Evolutionary conservation across 2,888 invertebrate species (phyloP).

Genomic region (Drosophila mayaguana): DNA sequence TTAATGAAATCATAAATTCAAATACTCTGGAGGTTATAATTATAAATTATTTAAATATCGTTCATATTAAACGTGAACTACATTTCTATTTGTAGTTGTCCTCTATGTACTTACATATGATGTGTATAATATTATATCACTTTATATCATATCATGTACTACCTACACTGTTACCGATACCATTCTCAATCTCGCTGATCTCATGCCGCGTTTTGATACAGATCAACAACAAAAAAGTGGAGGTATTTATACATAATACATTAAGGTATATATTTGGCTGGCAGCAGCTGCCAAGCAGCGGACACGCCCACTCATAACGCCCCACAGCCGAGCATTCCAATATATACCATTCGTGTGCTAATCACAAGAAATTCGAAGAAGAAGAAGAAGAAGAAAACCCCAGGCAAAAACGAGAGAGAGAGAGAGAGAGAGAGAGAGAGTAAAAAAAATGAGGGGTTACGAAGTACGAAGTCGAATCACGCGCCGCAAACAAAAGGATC

Average conservation of each 20-base stretch:
- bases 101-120: not conserved
- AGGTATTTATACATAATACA: slow-evolving; percentile 11
- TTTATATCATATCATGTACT: slow-evolving; percentile 1
- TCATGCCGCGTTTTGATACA: slow-evolving; percentile 6
- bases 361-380: slow-evolving; percentile 75
- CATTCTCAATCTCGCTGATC: slow-evolving; percentile 14
- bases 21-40: not conserved
- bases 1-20: not conserved
- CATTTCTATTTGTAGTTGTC: not conserved
- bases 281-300: slow-evolving; percentile 61
- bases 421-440: not conserved
- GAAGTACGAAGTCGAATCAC: slow-evolving; percentile 54
- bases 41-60: not conserved
- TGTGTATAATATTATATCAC: not conserved
- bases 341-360: slow-evolving; percentile 72
- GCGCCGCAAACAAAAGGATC: slow-evolving; percentile 66
- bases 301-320: slow-evolving; percentile 64
- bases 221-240: slow-evolving; percentile 17
- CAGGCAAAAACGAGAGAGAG: slow-evolving; percentile 2
- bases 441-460: not conserved
- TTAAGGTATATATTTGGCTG: slow-evolving; percentile 4
- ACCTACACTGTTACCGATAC: not conserved
- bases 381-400: slow-evolving; percentile 47
- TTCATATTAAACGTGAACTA: not conserved
- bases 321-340: slow-evolving; percentile 38